A percentile compares a stretch with the other conserved stretches of the same genome.
Conservation (phyloP, 2,113 vertebrate species). For the Tetrao urogallus region DNA sequence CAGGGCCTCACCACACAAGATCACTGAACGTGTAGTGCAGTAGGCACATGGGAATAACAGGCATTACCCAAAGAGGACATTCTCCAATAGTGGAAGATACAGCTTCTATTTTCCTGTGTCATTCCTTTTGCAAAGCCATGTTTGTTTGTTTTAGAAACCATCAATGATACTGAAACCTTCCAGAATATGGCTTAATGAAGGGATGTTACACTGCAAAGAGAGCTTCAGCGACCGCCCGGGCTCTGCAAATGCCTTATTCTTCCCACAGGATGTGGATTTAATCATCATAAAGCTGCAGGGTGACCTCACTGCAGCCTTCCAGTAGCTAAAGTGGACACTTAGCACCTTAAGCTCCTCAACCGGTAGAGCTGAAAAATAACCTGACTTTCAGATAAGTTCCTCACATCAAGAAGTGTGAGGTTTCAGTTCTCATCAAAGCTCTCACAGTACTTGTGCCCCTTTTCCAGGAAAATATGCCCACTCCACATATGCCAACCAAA, state of each 20-base stretch:
- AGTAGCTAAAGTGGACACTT: background rate
- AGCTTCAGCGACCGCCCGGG: background rate
- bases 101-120: fast-evolving
- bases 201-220: background rate
- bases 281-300: background rate
- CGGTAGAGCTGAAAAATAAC: background rate
- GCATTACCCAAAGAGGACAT: background rate
- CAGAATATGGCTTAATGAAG: background rate
- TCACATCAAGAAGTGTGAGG: background rate
- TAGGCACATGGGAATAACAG: background rate
- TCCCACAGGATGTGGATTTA: background rate
- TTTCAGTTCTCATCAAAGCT: conserved; percentile 34
- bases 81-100: fast-evolving
- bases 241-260: fast-evolving
- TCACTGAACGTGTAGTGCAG: background rate
- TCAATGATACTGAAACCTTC: background rate
- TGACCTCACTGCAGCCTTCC: too few species aligned
- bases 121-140: background rate
- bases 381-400: background rate
- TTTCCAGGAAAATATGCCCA: conserved; percentile 52
- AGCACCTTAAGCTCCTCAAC: background rate
- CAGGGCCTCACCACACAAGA: background rate
- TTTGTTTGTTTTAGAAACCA: background rate
- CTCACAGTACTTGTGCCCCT: background rate
- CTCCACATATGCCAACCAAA: conserved; percentile 22